phyloP scores from a whole-genome alignment of 2,797 vertebrate species.

The Fringilla coelebs region DNA sequence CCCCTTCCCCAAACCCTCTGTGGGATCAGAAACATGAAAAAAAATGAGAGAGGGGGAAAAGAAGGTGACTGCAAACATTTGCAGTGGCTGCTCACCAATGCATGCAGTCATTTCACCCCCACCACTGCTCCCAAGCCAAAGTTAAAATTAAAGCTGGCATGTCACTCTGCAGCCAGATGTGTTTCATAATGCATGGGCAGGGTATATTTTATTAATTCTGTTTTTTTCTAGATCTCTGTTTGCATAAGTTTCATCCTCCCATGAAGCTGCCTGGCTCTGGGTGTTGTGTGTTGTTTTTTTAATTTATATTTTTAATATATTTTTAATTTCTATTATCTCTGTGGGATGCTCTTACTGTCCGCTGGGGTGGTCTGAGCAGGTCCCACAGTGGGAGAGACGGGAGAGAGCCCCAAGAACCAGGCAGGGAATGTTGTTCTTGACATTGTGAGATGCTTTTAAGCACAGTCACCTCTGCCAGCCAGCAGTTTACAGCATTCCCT shows the following conservation, averaged over 20 bases:
- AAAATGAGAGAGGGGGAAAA: neutral
- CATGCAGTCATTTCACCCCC: neutral
- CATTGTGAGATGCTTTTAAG: neutral
- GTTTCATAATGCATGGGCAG: slow-evolving; percentile 63
- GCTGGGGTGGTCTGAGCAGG: neutral
- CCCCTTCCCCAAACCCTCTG: neutral
- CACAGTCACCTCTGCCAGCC: neutral
- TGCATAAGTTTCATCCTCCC: slow-evolving; percentile 39
- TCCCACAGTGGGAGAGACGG: neutral
- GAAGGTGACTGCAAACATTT: neutral
- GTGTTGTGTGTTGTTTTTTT: neutral
- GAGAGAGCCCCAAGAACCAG: neutral
- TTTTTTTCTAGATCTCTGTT: slow-evolving; percentile 3
- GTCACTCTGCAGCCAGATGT: slow-evolving; percentile 52
- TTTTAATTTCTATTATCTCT: neutral
- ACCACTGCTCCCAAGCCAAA: neutral
- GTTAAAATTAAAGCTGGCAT: slow-evolving; percentile 39
- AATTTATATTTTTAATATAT: neutral
- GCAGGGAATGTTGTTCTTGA: neutral
- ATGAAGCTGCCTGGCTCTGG: neutral
- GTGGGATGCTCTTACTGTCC: neutral
- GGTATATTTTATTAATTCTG: slow-evolving; percentile 67
- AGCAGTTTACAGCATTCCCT: neutral
- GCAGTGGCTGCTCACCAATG: slow-evolving; percentile 5
- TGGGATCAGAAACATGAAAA: neutral